These are phyloP conservation scores for Chiloscyllium plagiosum DNA, from an alignment of 2,113 vertebrate species.

Conservation along the genomic window DNA sequence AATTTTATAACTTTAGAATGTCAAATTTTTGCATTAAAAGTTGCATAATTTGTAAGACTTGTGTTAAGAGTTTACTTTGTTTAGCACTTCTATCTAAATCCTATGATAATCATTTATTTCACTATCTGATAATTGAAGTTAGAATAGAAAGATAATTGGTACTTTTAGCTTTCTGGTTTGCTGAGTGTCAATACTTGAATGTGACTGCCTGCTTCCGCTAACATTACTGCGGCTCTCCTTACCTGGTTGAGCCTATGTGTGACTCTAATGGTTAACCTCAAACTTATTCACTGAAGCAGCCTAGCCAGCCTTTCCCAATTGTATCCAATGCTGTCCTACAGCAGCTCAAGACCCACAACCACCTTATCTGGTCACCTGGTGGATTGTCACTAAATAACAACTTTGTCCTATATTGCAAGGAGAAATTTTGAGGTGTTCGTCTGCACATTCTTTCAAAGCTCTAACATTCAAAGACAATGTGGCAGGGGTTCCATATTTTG, in stretches of 20 bases:
- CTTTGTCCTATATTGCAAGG: background rate
- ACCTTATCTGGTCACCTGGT: background rate
- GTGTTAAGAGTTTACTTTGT: no score
- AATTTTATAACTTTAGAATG: no score
- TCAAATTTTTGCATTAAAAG: no score
- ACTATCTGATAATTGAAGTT: no score
- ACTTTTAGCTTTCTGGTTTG: no score
- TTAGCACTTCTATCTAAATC: no score
- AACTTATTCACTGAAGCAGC: background rate
- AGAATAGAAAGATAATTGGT: no score
- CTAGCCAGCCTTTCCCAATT: background rate
- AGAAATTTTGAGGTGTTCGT: background rate
- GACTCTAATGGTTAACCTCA: background rate
- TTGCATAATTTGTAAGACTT: no score
- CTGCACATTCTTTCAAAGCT: background rate
- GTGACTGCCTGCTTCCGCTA: no score
- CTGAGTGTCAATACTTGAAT: no score
- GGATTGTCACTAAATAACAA: background rate
- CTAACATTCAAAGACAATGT: background rate
- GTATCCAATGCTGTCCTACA: background rate
- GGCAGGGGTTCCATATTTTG: background rate
- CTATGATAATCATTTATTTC: no score
- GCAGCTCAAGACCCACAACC: background rate
- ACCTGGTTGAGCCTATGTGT: background rate
- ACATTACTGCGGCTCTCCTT: background rate